Evolutionary conservation across 1,140 invertebrate species (phyloP).

Genomic region (Euwallacea similis): DNA sequence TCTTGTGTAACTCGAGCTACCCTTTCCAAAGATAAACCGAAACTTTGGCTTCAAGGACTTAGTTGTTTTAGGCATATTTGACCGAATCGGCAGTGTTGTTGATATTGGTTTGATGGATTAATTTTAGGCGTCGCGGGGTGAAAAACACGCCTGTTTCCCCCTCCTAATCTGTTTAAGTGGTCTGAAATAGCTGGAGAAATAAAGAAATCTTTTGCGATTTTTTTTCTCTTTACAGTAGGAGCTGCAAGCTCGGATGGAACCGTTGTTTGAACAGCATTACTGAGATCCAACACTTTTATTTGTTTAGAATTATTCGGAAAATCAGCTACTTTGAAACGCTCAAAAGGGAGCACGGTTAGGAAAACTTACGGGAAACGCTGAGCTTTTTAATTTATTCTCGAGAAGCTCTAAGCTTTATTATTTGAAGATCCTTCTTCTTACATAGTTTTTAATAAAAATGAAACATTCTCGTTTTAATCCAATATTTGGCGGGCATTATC

Average conservation of each 20-base stretch:
- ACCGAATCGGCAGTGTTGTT: background rate
- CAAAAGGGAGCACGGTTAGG: constrained; percentile 3
- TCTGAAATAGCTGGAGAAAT: constrained; percentile 5
- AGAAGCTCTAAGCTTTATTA: background rate
- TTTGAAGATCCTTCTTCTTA: background rate
- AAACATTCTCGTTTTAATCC: no score
- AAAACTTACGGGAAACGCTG: constrained; percentile 16
- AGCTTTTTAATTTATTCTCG: constrained; percentile 1
- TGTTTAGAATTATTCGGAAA: constrained; percentile 27
- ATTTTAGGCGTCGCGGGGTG: background rate
- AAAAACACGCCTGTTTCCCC: background rate
- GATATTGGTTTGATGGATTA: background rate
- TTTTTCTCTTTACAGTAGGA: constrained; percentile 8
- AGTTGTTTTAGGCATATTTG: constrained; percentile 5
- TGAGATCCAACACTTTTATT: constrained; percentile 21
- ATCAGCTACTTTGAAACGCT: constrained; percentile 22
- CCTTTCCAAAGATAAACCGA: constrained; percentile 11
- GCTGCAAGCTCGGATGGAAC: constrained; percentile 5
- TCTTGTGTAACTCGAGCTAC: constrained; percentile 14
- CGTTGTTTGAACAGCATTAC: constrained; percentile 24
- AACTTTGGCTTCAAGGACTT: constrained; percentile 9
- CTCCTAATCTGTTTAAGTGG: constrained; percentile 1
- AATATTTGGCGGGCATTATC: no score
- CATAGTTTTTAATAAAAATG: no score
- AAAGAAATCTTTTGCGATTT: constrained; percentile 1